Evolutionary conservation across 2,888 invertebrate species (phyloP), one percentile per base, ranked within the genome.

Genomic region (Apamea sordens): DNA sequence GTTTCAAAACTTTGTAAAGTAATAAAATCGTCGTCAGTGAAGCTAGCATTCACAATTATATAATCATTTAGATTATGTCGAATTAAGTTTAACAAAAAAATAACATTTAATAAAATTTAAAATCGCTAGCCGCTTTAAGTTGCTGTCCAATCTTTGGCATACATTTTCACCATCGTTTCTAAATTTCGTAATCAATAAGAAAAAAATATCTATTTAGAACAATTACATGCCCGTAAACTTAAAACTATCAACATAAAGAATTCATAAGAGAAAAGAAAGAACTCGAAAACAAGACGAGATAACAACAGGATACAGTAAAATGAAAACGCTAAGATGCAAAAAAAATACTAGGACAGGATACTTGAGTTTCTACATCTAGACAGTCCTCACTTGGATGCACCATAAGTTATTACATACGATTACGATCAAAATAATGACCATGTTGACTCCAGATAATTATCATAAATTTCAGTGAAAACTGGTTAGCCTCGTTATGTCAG

Each of bases 121-220:
- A 75, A 75, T 68, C 70, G 69, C n/a, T 85, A 82, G 80, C 76
- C 79, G 75, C 79, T 82, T 82, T 77, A 41, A 84, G 68, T 88
- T 89, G 86, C 88, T 88, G 88, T 91, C 90, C 91, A 92, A 91
- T 93, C 92, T 93, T 93, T 93, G 92, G 92, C 89, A 91, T 90
- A 88, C 83, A 88, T 73, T 73, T 75, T 77, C 70, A 81, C 82
- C 81, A 79, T 73, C 74, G 24, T 64, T 65, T 67, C 44, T n/a
- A 68, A 81, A 73, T 76, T 76, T 79, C 59, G 41, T 74, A 80
- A 77, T 65, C 8, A 76, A 59, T 36, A 69, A 68, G 15, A 50
- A 79, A 47, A 32, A 68, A 32, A 63, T 3, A 68, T n/a, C 24
- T 69, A 63, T 68, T 68, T 2, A 21, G 24, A 77, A 77, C 44